Evolutionary conservation across 2,113 vertebrate species (phyloP), one percentile per base, ranked within the genome.

Genomic region (Sorex fumeus): DNA sequence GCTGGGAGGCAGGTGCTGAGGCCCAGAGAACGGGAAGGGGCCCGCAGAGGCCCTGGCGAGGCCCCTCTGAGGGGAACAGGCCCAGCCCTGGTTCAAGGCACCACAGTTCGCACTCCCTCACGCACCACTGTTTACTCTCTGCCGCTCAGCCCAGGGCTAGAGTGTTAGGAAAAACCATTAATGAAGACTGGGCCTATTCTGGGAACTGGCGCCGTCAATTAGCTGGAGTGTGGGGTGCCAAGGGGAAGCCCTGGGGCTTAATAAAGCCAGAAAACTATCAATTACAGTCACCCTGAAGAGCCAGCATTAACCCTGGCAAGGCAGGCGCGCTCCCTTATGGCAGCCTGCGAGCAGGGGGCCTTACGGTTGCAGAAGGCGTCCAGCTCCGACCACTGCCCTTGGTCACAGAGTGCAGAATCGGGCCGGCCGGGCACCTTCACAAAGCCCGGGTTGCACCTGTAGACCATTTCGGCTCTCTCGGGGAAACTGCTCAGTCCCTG

Each of bases 311-410:
- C 27, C 71, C 32, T 34, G 32, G 60, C 6, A 53, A 69, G 57
- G 62, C 70, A 64, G 57, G 60, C 70, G n/a, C 62, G 36, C 64
- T 71, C 72, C 36, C 60, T 69, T 88, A 25, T 66, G 27, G 45
- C 53, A 88, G 85, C 53, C 47, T n/a, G 5, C 13, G 47, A 12
- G 47, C 47, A 50, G 4, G 8, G 90, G 60, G 36, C 64, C 96
- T 96, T 92, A 97, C 96, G 94, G 8, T 84, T 79, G 71, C 96
- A 97, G 77, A 96, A 96, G 30, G 60, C 69, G 9, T 18, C 1
- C 7, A 91, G 0, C 1, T 30, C 0, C 4, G 96, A 87, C 96
- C 96, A 97, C 1, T 70, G 1, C 21, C 18, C 4, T 8, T 0
- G 1, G 0, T 2, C 50, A 16, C 96, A 97, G 76, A 53, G 0